Evolutionary conservation across 1,140 invertebrate genomes (phyloP), one percentile per base, ranked within the genome.

Genomic region (Cyphomyrmex costatus): DNA sequence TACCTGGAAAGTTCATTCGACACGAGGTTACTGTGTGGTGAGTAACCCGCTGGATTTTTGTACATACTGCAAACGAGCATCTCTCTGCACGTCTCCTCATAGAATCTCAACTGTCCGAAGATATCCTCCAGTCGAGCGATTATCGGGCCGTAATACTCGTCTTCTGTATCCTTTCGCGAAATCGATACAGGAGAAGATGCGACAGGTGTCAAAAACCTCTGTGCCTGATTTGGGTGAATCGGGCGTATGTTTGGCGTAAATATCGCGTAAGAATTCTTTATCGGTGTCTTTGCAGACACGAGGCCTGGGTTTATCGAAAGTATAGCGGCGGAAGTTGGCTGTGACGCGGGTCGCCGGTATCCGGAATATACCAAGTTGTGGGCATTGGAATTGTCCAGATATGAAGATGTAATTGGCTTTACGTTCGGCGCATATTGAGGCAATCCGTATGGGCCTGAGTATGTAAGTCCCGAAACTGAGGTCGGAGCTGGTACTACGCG

Each of bases 1-100:
- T 95, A 98, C 98, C 97, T 98, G 96, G 97, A 98, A 16, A 98
- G 95, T 93, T 98, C 97, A 84, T 97, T 97, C 24, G 97, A 98
- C 6, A 98, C 95, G 56, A 98, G 95, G 95, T 98, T 98, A 92
- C 98, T 98, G 93, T 98, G 97, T 0, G 98, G 98, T 86, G 97
- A 96, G 90, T 97, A 98, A 85, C 96, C 96, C 33, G 95, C 93
- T 1, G 98, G 98, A 91, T 97, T 97, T 91, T 97, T 97, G 95
- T 98, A 98, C 96, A 98, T 97, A 84, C 96, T 97, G 93, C 98
- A 98, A 2, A 98, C 96, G 2, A 98, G 96, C 88, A 97, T 95
- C 91, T 98, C 97, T 79, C 96, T 96, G 92, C 98, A 98, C 0
- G 96, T 95, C 87, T 97, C 96, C 3, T 98, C 97, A 1, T 92